These are phyloP conservation scores for Lepidocolaptes lacrymiger DNA, from an alignment of 2,797 vertebrate genomes.

Conservation along the genomic window DNA sequence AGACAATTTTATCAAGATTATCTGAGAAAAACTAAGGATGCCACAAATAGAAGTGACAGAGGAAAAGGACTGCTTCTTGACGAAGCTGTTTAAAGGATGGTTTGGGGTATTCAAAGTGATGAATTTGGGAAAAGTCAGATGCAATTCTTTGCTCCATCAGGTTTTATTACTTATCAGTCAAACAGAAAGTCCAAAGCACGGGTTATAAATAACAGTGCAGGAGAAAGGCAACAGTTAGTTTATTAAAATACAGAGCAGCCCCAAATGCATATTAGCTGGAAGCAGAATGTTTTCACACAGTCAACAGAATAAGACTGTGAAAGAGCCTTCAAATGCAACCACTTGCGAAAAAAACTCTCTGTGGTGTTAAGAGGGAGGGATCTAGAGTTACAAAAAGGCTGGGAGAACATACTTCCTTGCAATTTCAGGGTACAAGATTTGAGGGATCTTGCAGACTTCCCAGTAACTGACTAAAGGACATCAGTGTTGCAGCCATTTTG, in stretches of 20 bases:
- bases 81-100: neutral
- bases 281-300: neutral
- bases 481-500: neutral
- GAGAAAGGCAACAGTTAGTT: neutral
- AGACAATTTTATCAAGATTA: neutral
- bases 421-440: neutral
- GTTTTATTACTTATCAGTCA: neutral
- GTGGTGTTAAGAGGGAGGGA: neutral
- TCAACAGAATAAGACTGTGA: neutral
- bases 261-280: neutral
- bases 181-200: neutral
- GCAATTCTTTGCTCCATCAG: neutral
- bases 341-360: neutral
- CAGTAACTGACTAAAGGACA: neutral
- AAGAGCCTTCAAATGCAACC: neutral
- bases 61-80: neutral
- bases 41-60: neutral
- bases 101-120: neutral
- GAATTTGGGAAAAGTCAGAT: neutral
- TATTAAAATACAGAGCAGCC: neutral
- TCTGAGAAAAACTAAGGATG: neutral
- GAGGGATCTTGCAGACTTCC: neutral
- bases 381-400: neutral
- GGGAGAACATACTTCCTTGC: neutral
- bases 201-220: neutral